Evolutionary conservation across 2,113 vertebrate genomes (phyloP).

Genomic region (Sapayoa aenigma): DNA sequence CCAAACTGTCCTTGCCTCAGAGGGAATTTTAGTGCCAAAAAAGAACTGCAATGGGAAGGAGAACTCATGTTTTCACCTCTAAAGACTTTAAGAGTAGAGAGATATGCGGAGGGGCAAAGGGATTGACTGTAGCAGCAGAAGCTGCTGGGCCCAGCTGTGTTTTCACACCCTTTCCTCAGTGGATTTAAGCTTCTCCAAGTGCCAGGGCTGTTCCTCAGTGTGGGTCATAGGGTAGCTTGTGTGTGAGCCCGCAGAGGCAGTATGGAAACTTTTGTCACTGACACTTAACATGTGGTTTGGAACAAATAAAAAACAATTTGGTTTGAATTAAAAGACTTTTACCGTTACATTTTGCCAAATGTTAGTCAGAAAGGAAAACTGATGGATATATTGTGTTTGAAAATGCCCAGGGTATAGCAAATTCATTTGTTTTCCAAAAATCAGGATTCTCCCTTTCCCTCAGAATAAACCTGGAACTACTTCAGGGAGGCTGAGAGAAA

Average conservation of each 20-base stretch:
- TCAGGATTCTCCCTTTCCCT: background rate
- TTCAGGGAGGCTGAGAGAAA: background rate
- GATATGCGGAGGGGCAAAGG: background rate
- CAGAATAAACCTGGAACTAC: background rate
- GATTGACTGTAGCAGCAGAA: background rate
- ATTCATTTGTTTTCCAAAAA: background rate
- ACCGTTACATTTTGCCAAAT: background rate
- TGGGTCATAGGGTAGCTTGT: background rate
- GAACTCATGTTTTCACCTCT: constrained; percentile 18
- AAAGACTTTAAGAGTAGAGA: background rate
- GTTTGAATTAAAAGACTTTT: constrained; percentile 6
- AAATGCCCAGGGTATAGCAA: background rate
- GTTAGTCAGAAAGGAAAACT: constrained; percentile 2
- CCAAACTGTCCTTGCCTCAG: background rate
- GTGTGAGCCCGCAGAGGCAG: background rate
- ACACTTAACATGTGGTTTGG: background rate
- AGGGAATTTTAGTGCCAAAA: background rate
- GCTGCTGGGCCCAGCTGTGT: constrained; percentile 1
- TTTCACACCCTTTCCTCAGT: background rate
- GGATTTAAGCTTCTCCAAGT: background rate
- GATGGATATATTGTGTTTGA: background rate
- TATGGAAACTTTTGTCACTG: background rate
- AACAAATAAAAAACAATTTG: constrained; percentile 13
- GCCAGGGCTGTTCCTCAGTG: background rate
- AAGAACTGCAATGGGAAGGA: background rate